These are phyloP conservation scores for Epizoanthus stellaris DNA, from an alignment of 92 coral and sea anemone species.

Conservation along the genomic window DNA sequence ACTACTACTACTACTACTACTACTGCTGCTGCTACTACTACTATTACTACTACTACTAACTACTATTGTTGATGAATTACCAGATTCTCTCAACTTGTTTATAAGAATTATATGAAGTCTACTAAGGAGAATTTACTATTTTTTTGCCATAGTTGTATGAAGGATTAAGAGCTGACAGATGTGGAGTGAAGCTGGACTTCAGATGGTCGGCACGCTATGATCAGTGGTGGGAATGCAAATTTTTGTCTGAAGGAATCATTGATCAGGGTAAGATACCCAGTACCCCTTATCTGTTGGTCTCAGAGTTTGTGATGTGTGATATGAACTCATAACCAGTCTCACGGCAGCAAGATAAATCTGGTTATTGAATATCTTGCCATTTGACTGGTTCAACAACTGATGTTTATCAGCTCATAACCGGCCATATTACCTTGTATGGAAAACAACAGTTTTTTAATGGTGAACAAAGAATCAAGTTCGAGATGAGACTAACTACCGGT, in stretches of 20 bases:
- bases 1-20: too few species aligned
- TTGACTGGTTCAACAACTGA: too few species aligned
- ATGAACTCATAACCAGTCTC: too few species aligned
- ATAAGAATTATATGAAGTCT: not conserved
- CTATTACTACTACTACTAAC: too few species aligned
- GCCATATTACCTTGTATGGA: too few species aligned
- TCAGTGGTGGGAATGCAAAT: conserved; percentile 99
- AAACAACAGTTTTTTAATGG: too few species aligned
- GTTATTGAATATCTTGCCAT: not conserved
- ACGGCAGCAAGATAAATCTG: not conserved
- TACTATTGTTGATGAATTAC: too few species aligned
- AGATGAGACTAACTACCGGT: too few species aligned
- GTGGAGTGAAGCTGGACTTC: conserved; percentile 95
- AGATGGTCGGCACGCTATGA: conserved; percentile 97
- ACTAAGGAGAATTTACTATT: not conserved
- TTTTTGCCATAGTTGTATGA: conserved; percentile 75
- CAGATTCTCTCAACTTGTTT: too few species aligned
- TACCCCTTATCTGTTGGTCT: not conserved
- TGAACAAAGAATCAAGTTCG: too few species aligned
- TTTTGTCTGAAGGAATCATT: conserved; percentile 95
- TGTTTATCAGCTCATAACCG: too few species aligned
- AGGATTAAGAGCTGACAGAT: conserved; percentile 88
- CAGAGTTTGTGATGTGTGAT: not conserved
- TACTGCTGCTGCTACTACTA: too few species aligned
- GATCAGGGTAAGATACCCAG: conserved; percentile 81